phyloP scores from a whole-genome alignment of 2,797 vertebrate species.

The Megalops cyprinoides region DNA sequence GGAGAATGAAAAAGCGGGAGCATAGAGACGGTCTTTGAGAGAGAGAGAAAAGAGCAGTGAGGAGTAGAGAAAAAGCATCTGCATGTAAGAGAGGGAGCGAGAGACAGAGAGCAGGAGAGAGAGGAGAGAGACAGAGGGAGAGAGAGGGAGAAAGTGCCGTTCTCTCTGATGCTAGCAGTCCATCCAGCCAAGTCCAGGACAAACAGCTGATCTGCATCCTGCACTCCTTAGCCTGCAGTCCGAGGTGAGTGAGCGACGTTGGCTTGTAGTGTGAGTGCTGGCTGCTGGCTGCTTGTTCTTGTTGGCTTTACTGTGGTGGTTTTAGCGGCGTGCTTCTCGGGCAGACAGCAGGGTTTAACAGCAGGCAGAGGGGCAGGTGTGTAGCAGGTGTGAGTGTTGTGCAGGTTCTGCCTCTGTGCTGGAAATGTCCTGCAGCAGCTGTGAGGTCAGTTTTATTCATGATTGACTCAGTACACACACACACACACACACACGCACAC shows the following conservation, averaged over 20 bases:
- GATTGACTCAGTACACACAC: too few relatives aligned
- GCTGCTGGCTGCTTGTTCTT: not conserved
- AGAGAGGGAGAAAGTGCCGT: slow-evolving; percentile 18
- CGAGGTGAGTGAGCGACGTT: not conserved
- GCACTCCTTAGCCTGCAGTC: not conserved
- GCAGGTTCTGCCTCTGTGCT: too few relatives aligned
- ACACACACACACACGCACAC: too few relatives aligned
- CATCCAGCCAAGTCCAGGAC: not conserved
- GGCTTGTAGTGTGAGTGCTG: not conserved
- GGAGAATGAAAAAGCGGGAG: slow-evolving; percentile 26
- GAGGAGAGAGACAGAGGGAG: slow-evolving; percentile 25
- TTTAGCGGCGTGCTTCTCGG: not conserved
- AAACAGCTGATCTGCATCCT: not conserved
- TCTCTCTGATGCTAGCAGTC: not conserved
- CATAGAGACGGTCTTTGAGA: slow-evolving; percentile 27
- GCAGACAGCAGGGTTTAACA: not conserved
- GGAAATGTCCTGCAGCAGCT: too few relatives aligned
- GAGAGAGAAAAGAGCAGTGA: slow-evolving; percentile 45
- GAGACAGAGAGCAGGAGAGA: not conserved
- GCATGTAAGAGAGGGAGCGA: slow-evolving; percentile 17
- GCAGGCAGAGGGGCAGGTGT: not conserved
- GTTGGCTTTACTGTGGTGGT: not conserved
- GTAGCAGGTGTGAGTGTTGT: not conserved
- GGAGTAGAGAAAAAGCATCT: slow-evolving; percentile 54
- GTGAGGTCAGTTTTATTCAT: too few relatives aligned